These are phyloP conservation scores for Vandiemenella viatica DNA, from an alignment of 2,888 invertebrate species.

Conservation along the genomic window DNA sequence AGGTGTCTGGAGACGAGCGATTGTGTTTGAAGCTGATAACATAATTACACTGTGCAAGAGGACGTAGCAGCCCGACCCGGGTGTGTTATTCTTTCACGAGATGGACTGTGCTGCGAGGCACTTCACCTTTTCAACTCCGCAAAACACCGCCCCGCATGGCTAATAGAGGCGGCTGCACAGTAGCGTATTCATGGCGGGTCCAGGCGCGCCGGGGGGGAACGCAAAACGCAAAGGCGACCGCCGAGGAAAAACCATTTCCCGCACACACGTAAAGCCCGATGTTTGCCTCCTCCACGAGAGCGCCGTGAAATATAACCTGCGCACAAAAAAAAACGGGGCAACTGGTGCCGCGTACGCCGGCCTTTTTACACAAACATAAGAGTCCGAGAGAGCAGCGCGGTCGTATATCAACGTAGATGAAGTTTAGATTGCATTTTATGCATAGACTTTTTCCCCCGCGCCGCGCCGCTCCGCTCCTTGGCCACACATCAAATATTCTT, in stretches of 20 bases:
- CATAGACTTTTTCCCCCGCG: constrained; percentile 10
- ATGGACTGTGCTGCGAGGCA: background rate
- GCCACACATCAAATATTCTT: constrained; percentile 13
- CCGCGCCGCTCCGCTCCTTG: constrained; percentile 1
- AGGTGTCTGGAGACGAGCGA: too few relatives aligned
- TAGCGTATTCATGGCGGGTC: background rate
- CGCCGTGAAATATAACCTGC: background rate
- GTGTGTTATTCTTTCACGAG: background rate
- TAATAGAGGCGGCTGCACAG: background rate
- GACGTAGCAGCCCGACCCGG: too few relatives aligned
- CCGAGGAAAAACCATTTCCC: background rate
- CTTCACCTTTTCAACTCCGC: background rate
- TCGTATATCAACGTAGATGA: constrained; percentile 11
- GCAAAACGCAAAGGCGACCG: background rate
- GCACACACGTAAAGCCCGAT: background rate
- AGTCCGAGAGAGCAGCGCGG: background rate
- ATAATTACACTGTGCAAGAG: too few relatives aligned
- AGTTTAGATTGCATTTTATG: constrained; percentile 16
- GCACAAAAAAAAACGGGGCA: background rate
- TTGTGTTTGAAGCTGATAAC: too few relatives aligned
- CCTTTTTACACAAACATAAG: constrained; percentile 7
- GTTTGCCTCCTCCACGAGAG: background rate
- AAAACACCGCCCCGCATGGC: background rate
- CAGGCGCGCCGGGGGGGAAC: background rate
- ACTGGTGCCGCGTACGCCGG: background rate